Evolutionary conservation across 1,140 invertebrate species (phyloP).

Genomic region (Drosophila sp.): DNA sequence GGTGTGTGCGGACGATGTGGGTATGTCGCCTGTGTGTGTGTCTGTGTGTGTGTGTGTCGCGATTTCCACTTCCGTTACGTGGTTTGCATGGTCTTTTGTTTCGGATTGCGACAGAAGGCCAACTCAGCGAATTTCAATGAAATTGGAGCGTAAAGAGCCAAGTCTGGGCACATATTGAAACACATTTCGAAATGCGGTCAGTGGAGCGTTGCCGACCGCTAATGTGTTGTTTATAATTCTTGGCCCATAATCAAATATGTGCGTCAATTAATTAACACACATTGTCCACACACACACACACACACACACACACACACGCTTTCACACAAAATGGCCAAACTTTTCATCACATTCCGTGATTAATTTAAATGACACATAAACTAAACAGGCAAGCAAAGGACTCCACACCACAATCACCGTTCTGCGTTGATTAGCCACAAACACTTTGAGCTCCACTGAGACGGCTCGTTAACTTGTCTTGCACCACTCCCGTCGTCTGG

Average conservation of each 20-base stretch:
- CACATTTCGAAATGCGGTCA: slow-evolving; percentile 42
- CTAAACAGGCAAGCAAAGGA: slow-evolving; percentile 24
- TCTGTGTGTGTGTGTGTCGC: slow-evolving; percentile 34
- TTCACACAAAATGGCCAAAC: slow-evolving; percentile 48
- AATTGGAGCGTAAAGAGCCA: slow-evolving; percentile 47
- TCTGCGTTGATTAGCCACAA: slow-evolving; percentile 75
- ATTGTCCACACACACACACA: slow-evolving; percentile 13
- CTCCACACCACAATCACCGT: slow-evolving; percentile 32
- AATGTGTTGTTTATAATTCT: slow-evolving; percentile 63
- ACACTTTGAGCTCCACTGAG: slow-evolving; percentile 70
- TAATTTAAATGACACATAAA: slow-evolving; percentile 76
- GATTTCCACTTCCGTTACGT: slow-evolving; percentile 63
- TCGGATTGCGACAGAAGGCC: slow-evolving; percentile 17
- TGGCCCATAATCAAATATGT: slow-evolving; percentile 62
- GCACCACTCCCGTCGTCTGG: slow-evolving; percentile 15
- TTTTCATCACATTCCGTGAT: slow-evolving; percentile 77
- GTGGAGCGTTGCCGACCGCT: slow-evolving; percentile 33
- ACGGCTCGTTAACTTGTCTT: slow-evolving; percentile 72
- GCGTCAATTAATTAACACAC: slow-evolving; percentile 72
- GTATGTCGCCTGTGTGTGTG: no score
- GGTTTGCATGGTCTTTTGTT: slow-evolving; percentile 49
- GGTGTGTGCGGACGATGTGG: slow-evolving; percentile 33
- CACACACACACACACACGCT: slow-evolving; percentile 1
- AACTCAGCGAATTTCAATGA: slow-evolving; percentile 41
- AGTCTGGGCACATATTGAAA: slow-evolving; percentile 48